Conservation (phyloP, 2,113 vertebrate species). For the Cephalopterus ornatus region DNA sequence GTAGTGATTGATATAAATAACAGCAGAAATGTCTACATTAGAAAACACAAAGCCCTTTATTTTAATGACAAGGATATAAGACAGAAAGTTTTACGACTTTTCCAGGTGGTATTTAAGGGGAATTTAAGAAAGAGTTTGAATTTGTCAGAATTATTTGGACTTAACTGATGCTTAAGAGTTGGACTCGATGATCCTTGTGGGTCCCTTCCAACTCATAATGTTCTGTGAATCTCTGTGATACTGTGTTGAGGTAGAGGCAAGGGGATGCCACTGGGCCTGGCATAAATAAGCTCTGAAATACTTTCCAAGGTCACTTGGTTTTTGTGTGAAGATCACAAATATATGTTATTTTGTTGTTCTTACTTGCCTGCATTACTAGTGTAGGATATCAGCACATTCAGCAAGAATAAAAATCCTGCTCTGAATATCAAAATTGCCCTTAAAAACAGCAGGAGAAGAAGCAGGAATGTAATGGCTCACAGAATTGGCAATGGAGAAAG, state of each 20-base stretch:
- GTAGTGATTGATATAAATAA: not conserved
- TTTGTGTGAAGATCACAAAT: not conserved
- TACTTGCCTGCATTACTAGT: not conserved
- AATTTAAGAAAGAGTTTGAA: not conserved
- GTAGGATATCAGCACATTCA: not conserved
- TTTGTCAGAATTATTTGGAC: not conserved
- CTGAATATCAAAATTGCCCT: not conserved
- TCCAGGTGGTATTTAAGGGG: not conserved
- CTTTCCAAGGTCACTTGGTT: not conserved
- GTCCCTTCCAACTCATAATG: not conserved
- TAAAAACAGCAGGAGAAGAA: not conserved
- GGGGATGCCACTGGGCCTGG: rapidly evolving
- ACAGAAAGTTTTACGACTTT: not conserved
- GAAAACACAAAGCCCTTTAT: not conserved
- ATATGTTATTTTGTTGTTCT: not conserved
- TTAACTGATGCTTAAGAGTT: not conserved
- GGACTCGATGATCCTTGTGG: not conserved
- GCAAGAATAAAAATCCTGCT: not conserved
- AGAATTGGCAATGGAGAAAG: not conserved
- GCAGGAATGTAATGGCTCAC: not conserved
- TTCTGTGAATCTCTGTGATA: not conserved
- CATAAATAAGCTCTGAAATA: not conserved
- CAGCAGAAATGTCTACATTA: not conserved
- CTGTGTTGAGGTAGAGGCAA: not conserved
- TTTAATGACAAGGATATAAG: not conserved